These are phyloP conservation scores for Merodon equestris DNA, from an alignment of 2,888 invertebrate species.

Conservation along the genomic window DNA sequence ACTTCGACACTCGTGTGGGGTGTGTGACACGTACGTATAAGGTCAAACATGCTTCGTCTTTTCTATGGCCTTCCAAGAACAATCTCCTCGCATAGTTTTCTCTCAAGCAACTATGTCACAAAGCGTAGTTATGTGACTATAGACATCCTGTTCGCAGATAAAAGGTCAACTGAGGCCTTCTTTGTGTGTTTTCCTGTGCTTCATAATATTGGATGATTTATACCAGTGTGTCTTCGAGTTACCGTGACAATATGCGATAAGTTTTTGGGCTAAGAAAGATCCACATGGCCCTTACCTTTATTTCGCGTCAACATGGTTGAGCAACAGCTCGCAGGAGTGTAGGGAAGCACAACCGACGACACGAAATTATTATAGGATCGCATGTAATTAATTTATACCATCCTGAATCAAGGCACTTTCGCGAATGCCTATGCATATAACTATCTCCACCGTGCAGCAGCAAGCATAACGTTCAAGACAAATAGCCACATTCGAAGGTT, in stretches of 20 bases:
- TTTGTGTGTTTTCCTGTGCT: constrained; percentile 22
- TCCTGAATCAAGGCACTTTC: constrained; percentile 52
- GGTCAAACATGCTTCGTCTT: constrained; percentile 49
- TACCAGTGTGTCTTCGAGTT: neutral
- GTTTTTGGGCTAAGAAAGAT: constrained; percentile 3
- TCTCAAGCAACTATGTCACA: neutral
- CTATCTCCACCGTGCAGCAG: constrained; percentile 16
- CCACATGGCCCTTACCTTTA: constrained; percentile 30
- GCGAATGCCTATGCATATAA: constrained; percentile 26
- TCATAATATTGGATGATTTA: neutral
- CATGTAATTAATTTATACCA: constrained; percentile 69
- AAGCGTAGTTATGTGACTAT: neutral
- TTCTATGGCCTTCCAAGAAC: constrained; percentile 40
- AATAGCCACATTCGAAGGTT: constrained; percentile 62
- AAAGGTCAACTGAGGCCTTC: constrained; percentile 7
- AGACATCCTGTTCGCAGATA: constrained; percentile 15
- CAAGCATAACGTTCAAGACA: constrained; percentile 52
- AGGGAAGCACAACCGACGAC: constrained; percentile 45
- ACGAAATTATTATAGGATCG: constrained; percentile 69
- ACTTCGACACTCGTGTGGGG: constrained; percentile 37
- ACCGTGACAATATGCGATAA: constrained; percentile 61
- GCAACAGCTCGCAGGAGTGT: constrained; percentile 4
- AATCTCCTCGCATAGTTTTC: constrained; percentile 26
- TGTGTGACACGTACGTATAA: constrained; percentile 59
- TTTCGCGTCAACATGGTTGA: constrained; percentile 46